Evolutionary conservation across 92 coral and sea anemone genomes (phyloP).

Genomic region (Phenganax stokvisi): DNA sequence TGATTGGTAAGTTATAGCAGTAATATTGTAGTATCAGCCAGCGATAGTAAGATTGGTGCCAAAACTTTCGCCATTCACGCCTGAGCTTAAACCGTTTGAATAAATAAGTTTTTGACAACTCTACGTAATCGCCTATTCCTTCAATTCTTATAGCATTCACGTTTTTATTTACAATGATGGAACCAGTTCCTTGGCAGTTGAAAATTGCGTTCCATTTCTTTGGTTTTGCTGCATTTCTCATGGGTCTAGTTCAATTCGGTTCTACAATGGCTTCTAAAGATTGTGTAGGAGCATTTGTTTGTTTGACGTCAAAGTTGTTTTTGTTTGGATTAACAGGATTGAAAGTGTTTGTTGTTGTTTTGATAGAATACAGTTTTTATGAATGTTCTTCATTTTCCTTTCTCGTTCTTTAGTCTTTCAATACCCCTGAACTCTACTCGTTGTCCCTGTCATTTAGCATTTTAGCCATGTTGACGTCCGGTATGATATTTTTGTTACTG

Average conservation of each 20-base stretch:
- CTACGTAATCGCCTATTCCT: no score
- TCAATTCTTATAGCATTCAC: slow-evolving; percentile 62
- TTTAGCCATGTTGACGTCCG: slow-evolving; percentile 71
- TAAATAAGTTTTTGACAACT: no score
- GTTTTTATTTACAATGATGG: slow-evolving; percentile 89
- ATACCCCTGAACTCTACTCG: slow-evolving; percentile 71
- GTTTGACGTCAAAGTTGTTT: neutral
- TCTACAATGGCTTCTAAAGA: slow-evolving; percentile 64
- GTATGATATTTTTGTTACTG: slow-evolving; percentile 40
- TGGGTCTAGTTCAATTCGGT: slow-evolving; percentile 94
- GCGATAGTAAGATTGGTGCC: neutral
- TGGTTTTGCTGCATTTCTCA: slow-evolving; percentile 91
- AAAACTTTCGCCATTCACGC: no score
- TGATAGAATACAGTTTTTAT: no score
- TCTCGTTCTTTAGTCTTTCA: slow-evolving; percentile 44
- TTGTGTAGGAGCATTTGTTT: slow-evolving; percentile 61
- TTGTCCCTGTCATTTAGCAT: slow-evolving; percentile 84
- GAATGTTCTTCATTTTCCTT: neutral
- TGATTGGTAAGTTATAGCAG: slow-evolving; percentile 65
- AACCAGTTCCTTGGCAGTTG: slow-evolving; percentile 98
- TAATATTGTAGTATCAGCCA: neutral
- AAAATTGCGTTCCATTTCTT: slow-evolving; percentile 98
- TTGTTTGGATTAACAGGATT: neutral
- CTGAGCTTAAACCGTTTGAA: no score
- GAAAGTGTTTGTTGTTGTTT: neutral